phyloP scores from a whole-genome alignment of 2,888 invertebrate species.

The Megamerina dolium region DNA sequence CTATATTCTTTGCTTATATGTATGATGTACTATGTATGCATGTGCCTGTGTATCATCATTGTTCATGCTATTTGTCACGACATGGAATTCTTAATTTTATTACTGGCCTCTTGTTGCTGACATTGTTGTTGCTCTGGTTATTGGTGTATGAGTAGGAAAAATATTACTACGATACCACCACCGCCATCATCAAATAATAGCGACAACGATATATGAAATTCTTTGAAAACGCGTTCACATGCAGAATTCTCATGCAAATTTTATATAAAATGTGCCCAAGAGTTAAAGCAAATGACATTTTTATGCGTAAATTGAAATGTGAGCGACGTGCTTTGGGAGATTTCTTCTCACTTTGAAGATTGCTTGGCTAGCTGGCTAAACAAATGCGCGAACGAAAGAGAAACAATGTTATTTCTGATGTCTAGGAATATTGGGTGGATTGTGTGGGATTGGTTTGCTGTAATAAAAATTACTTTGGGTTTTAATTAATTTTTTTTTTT shows the following conservation, averaged over 20 bases:
- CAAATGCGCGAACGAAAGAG: too few species aligned
- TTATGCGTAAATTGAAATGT: slow-evolving; percentile 46
- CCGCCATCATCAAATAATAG: not conserved
- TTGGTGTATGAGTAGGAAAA: not conserved
- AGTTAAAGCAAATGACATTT: slow-evolving; percentile 40
- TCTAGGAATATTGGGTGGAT: too few species aligned
- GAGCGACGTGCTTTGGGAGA: slow-evolving; percentile 31
- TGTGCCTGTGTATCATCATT: too few species aligned
- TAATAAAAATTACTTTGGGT: too few species aligned
- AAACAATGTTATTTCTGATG: too few species aligned
- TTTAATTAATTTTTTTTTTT: too few species aligned
- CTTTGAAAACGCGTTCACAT: slow-evolving; percentile 14
- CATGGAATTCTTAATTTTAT: slow-evolving; percentile 45
- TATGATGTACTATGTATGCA: too few species aligned
- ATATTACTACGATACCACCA: too few species aligned
- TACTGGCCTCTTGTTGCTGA: slow-evolving; percentile 19
- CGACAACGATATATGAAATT: slow-evolving; percentile 19
- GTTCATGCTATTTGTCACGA: slow-evolving; percentile 36
- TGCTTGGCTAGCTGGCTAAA: too few species aligned
- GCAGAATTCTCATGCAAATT: slow-evolving; percentile 42
- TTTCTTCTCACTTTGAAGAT: too few species aligned
- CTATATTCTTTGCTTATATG: too few species aligned
- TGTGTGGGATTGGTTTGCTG: too few species aligned
- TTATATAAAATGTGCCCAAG: slow-evolving; percentile 14
- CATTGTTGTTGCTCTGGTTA: not conserved